Percentiles rank a stretch among this genome's conserved stretches.
Conservation (phyloP, 2,888 invertebrate genomes). For the Caradrina clavipalpis region DNA sequence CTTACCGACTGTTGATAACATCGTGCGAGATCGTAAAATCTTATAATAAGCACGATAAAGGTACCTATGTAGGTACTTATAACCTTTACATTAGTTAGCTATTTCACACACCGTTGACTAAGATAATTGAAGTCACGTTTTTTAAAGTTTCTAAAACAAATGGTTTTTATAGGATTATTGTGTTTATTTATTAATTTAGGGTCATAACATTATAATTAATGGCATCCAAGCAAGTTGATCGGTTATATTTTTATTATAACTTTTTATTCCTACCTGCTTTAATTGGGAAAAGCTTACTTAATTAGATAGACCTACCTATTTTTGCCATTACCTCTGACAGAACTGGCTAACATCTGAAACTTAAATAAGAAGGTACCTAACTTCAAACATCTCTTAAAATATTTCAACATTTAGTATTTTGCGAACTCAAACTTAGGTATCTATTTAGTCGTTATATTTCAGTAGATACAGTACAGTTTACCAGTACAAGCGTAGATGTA, state of each 20-base stretch:
- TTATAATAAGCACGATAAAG: conserved; percentile 70
- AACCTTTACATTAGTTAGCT: conserved; percentile 65
- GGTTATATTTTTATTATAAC: no score
- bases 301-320: background rate
- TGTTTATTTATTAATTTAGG: background rate
- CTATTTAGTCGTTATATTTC: no score
- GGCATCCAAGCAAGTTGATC: background rate
- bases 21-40: conserved; percentile 75
- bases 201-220: background rate
- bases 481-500: no score
- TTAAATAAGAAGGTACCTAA: background rate
- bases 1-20: conserved; percentile 76
- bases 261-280: background rate
- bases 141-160: no score
- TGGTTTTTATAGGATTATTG: no score
- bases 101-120: conserved; percentile 20
- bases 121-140: conserved; percentile 26
- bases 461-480: no score
- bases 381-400: background rate
- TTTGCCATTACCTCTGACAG: no score
- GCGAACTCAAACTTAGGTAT: no score
- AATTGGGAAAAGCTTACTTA: background rate
- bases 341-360: background rate
- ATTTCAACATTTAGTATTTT: no score
- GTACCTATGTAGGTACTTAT: conserved; percentile 43